Percentiles rank a stretch among this genome's conserved stretches.
phyloP scores from a whole-genome alignment of 2,113 vertebrate species.

The Candoia aspera region DNA sequence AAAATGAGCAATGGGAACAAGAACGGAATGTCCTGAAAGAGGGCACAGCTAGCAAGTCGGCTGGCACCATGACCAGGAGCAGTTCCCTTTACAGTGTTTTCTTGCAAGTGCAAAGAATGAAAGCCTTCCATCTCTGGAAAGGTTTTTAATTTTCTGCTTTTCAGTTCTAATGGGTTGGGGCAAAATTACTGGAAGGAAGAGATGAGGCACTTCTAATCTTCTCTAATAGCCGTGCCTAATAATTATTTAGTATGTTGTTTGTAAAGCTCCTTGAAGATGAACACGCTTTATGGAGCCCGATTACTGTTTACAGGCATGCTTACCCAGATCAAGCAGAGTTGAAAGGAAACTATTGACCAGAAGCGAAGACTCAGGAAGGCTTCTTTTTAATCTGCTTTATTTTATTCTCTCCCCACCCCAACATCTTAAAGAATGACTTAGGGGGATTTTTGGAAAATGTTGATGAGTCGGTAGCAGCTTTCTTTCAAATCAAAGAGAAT shows the following conservation, averaged over 20 bases:
- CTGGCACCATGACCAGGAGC: neutral
- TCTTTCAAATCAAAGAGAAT: slow-evolving; percentile 1
- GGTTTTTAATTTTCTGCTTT: neutral
- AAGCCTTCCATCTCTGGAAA: neutral
- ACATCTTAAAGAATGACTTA: neutral
- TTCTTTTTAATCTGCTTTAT: neutral
- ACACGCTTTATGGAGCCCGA: neutral
- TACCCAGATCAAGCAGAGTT: neutral
- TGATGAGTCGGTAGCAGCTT: neutral
- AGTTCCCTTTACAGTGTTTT: neutral
- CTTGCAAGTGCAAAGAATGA: neutral
- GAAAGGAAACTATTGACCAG: neutral
- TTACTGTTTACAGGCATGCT: neutral
- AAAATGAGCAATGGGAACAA: neutral
- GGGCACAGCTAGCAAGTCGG: neutral
- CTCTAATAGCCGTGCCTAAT: neutral
- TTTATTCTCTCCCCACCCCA: neutral
- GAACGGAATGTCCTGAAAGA: neutral
- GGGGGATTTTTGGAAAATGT: neutral
- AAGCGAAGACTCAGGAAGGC: accelerated
- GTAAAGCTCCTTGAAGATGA: neutral
- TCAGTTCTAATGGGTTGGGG: neutral
- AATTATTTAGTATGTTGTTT: neutral
- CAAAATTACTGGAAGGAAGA: slow-evolving; percentile 8
- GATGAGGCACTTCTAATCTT: neutral